phyloP scores from a whole-genome alignment of 1,140 invertebrate species.

The Calliphora vicina region DNA sequence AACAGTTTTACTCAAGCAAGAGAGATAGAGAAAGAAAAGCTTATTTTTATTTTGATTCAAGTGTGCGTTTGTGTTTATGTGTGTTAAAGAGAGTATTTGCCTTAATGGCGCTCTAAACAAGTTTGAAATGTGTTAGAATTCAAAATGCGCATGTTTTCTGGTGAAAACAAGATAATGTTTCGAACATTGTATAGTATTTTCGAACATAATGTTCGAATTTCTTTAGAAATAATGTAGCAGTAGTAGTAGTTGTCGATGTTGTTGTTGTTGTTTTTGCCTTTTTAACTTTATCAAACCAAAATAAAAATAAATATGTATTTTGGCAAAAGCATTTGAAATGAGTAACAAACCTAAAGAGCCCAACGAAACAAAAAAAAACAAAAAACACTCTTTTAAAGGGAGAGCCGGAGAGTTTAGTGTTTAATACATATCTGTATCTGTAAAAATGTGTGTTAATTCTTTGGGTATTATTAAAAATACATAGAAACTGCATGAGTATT shows the following conservation, averaged over 20 bases:
- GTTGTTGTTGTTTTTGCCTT: not conserved
- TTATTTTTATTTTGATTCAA: not conserved
- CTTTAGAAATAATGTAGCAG: not conserved
- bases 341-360: not conserved
- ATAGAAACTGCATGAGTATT: not conserved
- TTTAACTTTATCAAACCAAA: not conserved
- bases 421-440: not conserved
- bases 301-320: not conserved
- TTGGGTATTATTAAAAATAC: not conserved
- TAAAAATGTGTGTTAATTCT: not conserved
- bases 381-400: not conserved
- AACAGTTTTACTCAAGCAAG: not conserved
- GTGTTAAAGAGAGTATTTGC: not conserved
- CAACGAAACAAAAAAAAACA: not conserved
- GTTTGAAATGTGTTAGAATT: not conserved
- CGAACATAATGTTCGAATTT: slow-evolving; percentile 28
- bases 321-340: not conserved
- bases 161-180: not conserved
- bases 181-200: not conserved
- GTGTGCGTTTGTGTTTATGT: not conserved
- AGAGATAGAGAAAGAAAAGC: not conserved
- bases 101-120: not conserved
- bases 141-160: slow-evolving; percentile 24
- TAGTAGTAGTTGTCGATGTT: too few species aligned
- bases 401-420: not conserved